Evolutionary conservation across 2,888 invertebrate species (phyloP), one percentile per base, ranked within the genome.

Genomic region (Leptogaster cylindrica): DNA sequence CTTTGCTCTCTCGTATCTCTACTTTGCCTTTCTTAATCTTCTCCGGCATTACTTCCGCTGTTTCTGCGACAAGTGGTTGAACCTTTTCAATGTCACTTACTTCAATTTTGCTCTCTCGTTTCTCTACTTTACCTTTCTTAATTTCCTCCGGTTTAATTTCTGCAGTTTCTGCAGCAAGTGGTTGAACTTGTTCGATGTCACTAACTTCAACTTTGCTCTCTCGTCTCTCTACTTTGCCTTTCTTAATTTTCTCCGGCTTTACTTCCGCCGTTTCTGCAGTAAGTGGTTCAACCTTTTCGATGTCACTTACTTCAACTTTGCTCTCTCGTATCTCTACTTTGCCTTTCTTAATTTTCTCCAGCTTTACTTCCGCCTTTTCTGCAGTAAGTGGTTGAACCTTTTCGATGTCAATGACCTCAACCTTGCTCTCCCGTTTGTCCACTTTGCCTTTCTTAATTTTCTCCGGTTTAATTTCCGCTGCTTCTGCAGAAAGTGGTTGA

Each of bases 11-110:
- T 6, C 27, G 6, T 28, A 4, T 2, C 63, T 70, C 68, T 27
- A 58, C 68, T 27, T 69, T 65, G 64, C 69, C 68, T 12, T 52
- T 64, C 61, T 79, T 76, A 65, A 82, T 78, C 44, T 81, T 33
- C 5, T 33, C 39, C 12, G 25, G 10, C 16, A 31, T 55, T 2
- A 28, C 20, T 39, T 61, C 61, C 8, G 39, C n/a, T 10, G n/a
- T 36, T 12, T 20, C 36, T 7, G 61, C 36, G 14, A 14, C 25
- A 10, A 18, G 20, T 0, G n/a, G 20, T 18, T 55, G 28, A 8
- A 7, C 28, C 2, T 10, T 16, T 14, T 55, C 36, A 12, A 10
- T 18, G 7, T 55, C 55, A 20, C 10, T 18, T n/a, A 36, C 7
- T 12, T 55, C 55, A 20, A 20, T 36, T 7, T 36, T 58, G 16